Base-by-base conservation (phyloP, 2,113 vertebrate species). In the Dascyllus trimaculatus region DNA sequence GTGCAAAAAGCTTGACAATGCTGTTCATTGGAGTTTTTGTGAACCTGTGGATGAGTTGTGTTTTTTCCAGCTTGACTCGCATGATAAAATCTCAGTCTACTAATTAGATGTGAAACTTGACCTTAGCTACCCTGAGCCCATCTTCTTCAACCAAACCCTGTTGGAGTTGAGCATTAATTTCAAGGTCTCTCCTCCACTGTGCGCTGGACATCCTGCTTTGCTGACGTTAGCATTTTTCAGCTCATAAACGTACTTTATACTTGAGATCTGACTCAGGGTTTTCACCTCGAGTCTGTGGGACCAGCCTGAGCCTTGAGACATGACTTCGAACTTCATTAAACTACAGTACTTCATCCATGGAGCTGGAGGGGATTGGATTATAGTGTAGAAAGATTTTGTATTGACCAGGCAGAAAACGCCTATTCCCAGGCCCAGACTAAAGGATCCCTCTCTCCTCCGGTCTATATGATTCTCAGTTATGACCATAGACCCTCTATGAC, bases 211-310 rank as follows among this genome's bases (percentile, higher is more conserved):
- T 54, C 13, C 59, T 0, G 45, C 49, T 24, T 25, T 79, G 74
- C 66, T 79, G 66, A 75, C 70, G 53, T 78, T 43, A 45, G 70
- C 76, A 74, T 0, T 74, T 83, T 67, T 64, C 60, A 71, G 62
- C 13, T 63, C 58, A 64, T 60, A 40, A 82, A 74, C 60, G 69
- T 64, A 45, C 26, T 70, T 64, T 32, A n/a, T 57, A 35, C 65
- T n/a, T 49, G 14, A 67, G 43, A 77, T 25, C n/a, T 60, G 38
- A 72, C 70, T 78, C 62, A 17, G 70, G 46, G 40, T 61, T 65
- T 74, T 78, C 29, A 70, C 51, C 43, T 68, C n/a, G 25, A 25
- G 9, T 62, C 51, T 58, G 2, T 45, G 52, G n/a, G 57, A 22
- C 25, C 49, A 52, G 17, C 14, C n/a, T 29, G 21, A 60, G 38